These are phyloP conservation scores for Pyrochroa serraticornis DNA, from an alignment of 2,888 invertebrate species.

Conservation along the genomic window DNA sequence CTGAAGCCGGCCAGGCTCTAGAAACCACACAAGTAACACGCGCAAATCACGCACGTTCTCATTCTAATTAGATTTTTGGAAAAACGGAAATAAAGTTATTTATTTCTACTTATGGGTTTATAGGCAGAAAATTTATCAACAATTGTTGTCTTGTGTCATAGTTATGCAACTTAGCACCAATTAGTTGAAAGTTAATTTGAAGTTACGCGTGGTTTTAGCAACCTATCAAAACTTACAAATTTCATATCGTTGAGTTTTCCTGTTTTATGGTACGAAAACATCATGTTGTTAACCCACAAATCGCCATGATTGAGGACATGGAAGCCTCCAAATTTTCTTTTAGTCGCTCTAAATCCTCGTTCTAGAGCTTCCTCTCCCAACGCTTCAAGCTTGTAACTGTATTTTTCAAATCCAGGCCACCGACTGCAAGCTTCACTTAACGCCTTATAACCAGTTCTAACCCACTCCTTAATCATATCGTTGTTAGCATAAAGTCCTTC, in stretches of 20 bases:
- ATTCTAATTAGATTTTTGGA: too few species aligned
- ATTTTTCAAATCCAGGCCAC: constrained; percentile 56
- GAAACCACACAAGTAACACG: too few species aligned
- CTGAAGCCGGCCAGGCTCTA: too few species aligned
- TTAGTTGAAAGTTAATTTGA: too few species aligned
- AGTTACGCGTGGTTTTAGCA: too few species aligned
- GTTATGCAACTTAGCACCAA: too few species aligned
- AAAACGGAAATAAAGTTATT: too few species aligned
- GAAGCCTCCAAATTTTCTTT: constrained; percentile 47
- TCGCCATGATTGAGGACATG: constrained; percentile 63
- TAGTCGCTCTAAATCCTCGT: constrained; percentile 39
- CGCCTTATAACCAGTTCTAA: constrained; percentile 38
- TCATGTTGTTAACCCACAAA: constrained; percentile 62
- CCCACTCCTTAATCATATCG: constrained; percentile 40
- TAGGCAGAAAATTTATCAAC: too few species aligned
- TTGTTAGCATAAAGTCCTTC: constrained; percentile 44
- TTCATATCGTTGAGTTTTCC: constrained; percentile 52
- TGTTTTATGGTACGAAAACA: constrained; percentile 58
- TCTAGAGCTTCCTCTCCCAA: constrained; percentile 43
- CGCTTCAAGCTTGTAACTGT: constrained; percentile 55
- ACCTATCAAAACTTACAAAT: constrained; percentile 41
- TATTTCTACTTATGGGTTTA: too few species aligned
- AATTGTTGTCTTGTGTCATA: too few species aligned
- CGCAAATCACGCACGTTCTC: too few species aligned
- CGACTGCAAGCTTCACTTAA: constrained; percentile 55